These are phyloP conservation scores for Drosophila demipolita DNA, from an alignment of 2,888 invertebrate species.

Conservation along the genomic window DNA sequence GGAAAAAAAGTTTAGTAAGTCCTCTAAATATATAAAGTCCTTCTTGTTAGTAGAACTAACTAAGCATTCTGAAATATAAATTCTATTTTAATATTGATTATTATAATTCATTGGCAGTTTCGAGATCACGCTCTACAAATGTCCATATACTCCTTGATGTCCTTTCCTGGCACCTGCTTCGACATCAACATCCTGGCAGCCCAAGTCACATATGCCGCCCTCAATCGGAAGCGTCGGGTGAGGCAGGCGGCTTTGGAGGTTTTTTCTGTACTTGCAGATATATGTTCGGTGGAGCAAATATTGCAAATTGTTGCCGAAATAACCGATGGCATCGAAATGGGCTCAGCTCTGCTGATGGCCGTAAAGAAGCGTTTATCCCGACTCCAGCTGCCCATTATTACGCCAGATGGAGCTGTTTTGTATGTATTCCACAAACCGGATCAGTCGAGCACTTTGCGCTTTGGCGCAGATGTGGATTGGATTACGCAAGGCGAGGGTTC, in stretches of 20 bases:
- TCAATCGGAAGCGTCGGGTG: slow-evolving; percentile 89
- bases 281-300: slow-evolving; percentile 88
- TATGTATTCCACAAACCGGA: slow-evolving; percentile 87
- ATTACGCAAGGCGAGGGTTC: slow-evolving; percentile 88
- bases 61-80: neutral
- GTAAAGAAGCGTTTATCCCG: slow-evolving; percentile 91
- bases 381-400: slow-evolving; percentile 90
- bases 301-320: slow-evolving; percentile 88
- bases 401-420: slow-evolving; percentile 90
- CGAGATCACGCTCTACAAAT: slow-evolving; percentile 91
- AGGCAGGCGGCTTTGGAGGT: slow-evolving; percentile 92
- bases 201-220: slow-evolving; percentile 84
- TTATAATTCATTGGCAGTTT: slow-evolving; percentile 84
- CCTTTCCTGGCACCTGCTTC: slow-evolving; percentile 92
- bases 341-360: slow-evolving; percentile 87
- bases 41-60: neutral
- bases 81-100: neutral
- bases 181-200: slow-evolving; percentile 86
- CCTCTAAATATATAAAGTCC: neutral
- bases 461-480: slow-evolving; percentile 92
- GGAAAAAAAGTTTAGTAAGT: neutral
- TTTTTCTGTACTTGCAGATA: slow-evolving; percentile 91
- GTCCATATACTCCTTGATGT: slow-evolving; percentile 91
- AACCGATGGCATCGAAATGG: slow-evolving; percentile 85
- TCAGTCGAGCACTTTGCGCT: slow-evolving; percentile 52